phyloP scores from a whole-genome alignment of 2,797 vertebrate genomes.

The Mormyrops attenuatus region DNA sequence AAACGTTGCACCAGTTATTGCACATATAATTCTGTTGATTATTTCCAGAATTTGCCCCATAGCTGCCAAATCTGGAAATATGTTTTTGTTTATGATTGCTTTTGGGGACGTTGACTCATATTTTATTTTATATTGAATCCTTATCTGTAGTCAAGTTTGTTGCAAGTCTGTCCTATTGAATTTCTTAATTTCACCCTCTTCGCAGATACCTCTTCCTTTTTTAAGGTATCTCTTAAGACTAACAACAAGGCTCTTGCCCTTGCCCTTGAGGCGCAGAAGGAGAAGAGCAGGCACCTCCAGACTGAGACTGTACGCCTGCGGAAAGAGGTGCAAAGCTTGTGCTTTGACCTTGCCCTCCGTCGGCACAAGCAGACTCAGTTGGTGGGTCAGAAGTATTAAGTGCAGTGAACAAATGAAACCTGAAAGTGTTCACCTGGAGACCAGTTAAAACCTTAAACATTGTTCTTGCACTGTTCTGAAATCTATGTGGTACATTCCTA shows the following conservation, averaged over 20 bases:
- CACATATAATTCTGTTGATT: neutral
- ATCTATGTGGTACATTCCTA: neutral
- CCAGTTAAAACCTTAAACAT: neutral
- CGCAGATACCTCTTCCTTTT: conserved; percentile 66
- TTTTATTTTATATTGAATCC: neutral
- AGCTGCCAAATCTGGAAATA: neutral
- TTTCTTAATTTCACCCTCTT: conserved; percentile 2
- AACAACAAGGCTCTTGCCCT: conserved; percentile 67
- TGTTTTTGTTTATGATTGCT: neutral
- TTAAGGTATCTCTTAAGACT: conserved; percentile 64
- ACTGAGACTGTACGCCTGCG: conserved; percentile 46
- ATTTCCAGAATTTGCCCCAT: neutral
- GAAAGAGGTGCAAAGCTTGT: conserved; percentile 48
- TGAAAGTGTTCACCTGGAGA: neutral
- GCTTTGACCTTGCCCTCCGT: conserved; percentile 55
- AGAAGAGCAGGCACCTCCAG: conserved; percentile 51
- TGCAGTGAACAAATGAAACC: neutral
- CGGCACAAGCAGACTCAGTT: conserved; percentile 61
- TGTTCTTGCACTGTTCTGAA: neutral
- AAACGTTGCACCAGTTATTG: neutral
- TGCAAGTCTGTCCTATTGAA: neutral
- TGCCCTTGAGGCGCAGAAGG: conserved; percentile 55
- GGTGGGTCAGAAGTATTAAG: conserved; percentile 44
- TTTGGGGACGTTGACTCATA: neutral
- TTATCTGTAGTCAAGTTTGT: neutral